These are phyloP conservation scores for Heteractis magnifica DNA, from an alignment of 92 coral and sea anemone species.

Conservation along the genomic window DNA sequence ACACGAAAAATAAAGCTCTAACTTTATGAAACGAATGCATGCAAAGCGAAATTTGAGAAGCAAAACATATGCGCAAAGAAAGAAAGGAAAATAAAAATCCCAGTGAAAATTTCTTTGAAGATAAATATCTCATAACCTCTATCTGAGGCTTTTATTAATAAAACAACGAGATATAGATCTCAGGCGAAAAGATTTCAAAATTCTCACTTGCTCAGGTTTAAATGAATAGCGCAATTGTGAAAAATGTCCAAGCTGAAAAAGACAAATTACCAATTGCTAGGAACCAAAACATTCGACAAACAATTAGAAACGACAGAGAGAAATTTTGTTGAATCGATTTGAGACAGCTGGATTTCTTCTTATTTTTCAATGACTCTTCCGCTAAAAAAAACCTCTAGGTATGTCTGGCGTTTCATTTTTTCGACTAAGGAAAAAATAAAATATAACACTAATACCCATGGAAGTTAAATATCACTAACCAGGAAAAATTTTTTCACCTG, in stretches of 20 bases:
- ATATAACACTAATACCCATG: neutral
- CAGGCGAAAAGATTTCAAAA: too few relatives aligned
- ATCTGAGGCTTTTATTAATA: too few relatives aligned
- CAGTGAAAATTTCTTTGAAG: too few relatives aligned
- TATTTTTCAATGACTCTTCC: neutral
- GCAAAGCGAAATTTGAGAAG: too few relatives aligned
- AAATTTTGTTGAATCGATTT: neutral
- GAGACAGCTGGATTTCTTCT: slow-evolving; percentile 2
- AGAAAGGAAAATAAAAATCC: too few relatives aligned
- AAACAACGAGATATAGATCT: too few relatives aligned
- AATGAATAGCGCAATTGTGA: neutral
- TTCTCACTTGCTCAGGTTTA: neutral
- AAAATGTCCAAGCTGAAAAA: neutral
- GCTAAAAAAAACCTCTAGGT: neutral
- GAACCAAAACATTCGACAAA: neutral
- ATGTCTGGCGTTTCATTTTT: neutral
- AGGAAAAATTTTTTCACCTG: neutral
- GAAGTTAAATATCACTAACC: neutral
- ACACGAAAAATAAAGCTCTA: too few relatives aligned
- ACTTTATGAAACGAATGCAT: too few relatives aligned
- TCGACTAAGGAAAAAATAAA: neutral
- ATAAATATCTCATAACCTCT: too few relatives aligned
- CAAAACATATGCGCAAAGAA: too few relatives aligned
- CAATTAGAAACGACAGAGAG: neutral
- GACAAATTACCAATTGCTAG: neutral